These are phyloP conservation scores for Caerostris darwini DNA, from an alignment of 1,140 invertebrate genomes.

Conservation along the genomic window DNA sequence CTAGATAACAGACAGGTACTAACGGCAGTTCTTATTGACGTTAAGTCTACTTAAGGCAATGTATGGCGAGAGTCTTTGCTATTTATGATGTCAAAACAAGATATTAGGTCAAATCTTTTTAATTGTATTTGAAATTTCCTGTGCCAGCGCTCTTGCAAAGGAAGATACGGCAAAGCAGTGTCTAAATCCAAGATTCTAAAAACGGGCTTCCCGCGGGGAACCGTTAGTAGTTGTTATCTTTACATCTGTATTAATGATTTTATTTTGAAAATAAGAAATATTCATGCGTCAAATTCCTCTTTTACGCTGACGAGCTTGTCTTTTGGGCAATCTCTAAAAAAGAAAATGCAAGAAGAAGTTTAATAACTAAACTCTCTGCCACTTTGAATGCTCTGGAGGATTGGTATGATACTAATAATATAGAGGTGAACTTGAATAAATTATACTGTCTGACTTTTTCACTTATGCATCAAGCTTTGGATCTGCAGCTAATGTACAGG, in stretches of 20 bases:
- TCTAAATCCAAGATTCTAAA: conserved; percentile 24
- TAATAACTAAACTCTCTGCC: neutral
- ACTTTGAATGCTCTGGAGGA: conserved; percentile 13
- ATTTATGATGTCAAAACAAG: conserved; percentile 19
- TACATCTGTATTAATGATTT: conserved; percentile 63
- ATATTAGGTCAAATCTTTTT: neutral
- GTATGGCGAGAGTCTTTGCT: conserved; percentile 32
- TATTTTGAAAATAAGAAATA: neutral
- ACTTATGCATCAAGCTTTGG: conserved; percentile 27
- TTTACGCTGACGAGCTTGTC: neutral
- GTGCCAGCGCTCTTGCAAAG: conserved; percentile 18
- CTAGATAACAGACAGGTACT: conserved; percentile 29
- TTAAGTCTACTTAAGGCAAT: conserved; percentile 30
- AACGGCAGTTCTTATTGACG: conserved; percentile 40
- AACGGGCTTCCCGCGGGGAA: conserved; percentile 34
- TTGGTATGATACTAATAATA: conserved; percentile 49
- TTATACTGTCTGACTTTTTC: conserved; percentile 10
- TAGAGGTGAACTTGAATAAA: conserved; percentile 43
- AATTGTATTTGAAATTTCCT: conserved; percentile 30
- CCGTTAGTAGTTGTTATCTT: conserved; percentile 16
- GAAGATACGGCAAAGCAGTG: neutral
- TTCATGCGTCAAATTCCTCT: neutral
- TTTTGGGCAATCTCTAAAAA: conserved; percentile 24
- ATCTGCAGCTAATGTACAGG: conserved; percentile 15
- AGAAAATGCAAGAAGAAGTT: neutral